Percentiles rank a stretch among this genome's conserved stretches.
These are phyloP conservation scores for Labeo calbasu DNA, from an alignment of 2,797 vertebrate genomes.

Conservation along the genomic window DNA sequence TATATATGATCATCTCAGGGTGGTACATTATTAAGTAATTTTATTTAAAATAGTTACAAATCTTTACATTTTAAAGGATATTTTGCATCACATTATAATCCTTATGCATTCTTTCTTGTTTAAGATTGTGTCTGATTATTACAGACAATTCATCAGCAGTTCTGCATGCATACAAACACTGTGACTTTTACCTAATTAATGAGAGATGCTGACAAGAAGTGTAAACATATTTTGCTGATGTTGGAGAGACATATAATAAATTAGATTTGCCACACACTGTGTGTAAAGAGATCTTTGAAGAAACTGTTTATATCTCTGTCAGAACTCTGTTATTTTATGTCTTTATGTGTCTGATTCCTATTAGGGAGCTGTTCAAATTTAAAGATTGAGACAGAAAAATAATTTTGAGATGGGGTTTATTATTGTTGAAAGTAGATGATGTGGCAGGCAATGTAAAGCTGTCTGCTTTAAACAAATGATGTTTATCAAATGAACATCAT, in stretches of 20 bases:
- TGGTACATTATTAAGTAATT: neutral
- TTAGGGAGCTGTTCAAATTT: neutral
- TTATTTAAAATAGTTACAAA: neutral
- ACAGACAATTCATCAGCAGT: neutral
- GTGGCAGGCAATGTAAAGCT: constrained; percentile 19
- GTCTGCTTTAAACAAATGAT: constrained; percentile 10
- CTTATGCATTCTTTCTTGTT: neutral
- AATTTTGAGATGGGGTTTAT: constrained; percentile 11
- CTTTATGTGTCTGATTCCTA: constrained; percentile 12
- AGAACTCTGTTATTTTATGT: neutral
- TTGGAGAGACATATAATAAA: constrained; percentile 25
- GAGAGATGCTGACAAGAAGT: constrained; percentile 9
- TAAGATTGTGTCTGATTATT: neutral
- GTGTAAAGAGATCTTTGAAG: constrained; percentile 27
- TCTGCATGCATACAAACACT: neutral
- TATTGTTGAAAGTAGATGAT: neutral
- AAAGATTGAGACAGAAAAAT: neutral
- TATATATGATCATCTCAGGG: neutral
- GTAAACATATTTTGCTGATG: constrained; percentile 9
- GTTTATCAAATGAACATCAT: neutral
- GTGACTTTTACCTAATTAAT: constrained; percentile 18
- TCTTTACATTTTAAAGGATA: neutral
- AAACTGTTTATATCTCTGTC: neutral
- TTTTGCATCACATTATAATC: neutral
- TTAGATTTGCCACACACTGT: constrained; percentile 24